Base-by-base conservation (phyloP, 2,113 vertebrate species). In the Hydrolagus affinis region DNA sequence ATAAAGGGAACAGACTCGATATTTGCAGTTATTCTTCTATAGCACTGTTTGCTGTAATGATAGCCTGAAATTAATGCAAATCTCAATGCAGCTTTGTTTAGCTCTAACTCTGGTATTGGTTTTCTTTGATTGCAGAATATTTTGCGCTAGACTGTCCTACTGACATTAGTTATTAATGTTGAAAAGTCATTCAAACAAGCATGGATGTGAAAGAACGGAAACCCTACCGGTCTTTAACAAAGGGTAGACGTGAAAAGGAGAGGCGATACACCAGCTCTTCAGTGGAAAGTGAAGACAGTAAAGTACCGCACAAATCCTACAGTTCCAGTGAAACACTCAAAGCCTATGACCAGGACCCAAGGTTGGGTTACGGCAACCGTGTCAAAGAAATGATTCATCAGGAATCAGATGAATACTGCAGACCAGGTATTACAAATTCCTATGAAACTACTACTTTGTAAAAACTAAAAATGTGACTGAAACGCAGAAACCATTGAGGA, bases 241-340 rank as follows among this genome's bases (percentile, higher is more conserved):
- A 78, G 66, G 93, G 95, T 86, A 94, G 96, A 85, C 95, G 96
- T 0, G 97, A 99, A 87, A 90, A 95, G 0, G 97, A 99, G 89
- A 96, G 94, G 70, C 97, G 96, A 70, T 97, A 99, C 87, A 97
- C 96, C 88, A 97, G 96, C 91, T 98, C 97, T 21, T 98, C 96
- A 0, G 97, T 96, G 0, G 97, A 99, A 90, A 97, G 96, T 0
- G 97, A 99, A 89, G 96, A 98, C 21, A 94, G 94, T 89, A 97
- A 96, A 88, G 90, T 91, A 66, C 96, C 97, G 85, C 89, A 96
- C 88, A 98, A 97, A 85, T 98, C 97, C 85, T 99, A 99, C 93
- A 99, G 98, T 92, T 99, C 97, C 91, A 99, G 97, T 0, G 98
- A 99, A 93, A 99, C 98, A 6, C 94, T 99, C 74, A 99, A 99